Percentiles rank a stretch among this genome's conserved stretches.
Evolutionary conservation across 1,140 invertebrate genomes (phyloP).

Genomic region (Neodiprion fabricii): DNA sequence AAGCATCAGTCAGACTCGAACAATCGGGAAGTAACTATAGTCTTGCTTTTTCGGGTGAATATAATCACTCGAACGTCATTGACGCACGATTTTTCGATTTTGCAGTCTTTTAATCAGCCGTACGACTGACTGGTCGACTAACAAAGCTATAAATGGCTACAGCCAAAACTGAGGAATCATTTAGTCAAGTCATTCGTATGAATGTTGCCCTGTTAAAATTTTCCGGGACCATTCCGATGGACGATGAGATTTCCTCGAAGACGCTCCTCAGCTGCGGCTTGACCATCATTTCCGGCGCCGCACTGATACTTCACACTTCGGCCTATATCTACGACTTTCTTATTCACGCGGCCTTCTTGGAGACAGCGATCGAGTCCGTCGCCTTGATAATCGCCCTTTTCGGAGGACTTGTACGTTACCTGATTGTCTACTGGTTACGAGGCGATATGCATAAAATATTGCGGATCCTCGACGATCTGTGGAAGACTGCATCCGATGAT

Average conservation of each 20-base stretch:
- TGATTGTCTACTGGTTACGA: constrained; percentile 27
- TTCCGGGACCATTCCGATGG: constrained; percentile 28
- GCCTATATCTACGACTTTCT: constrained; percentile 29
- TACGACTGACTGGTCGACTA: too few species aligned
- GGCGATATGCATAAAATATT: constrained; percentile 27
- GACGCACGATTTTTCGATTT: too few species aligned
- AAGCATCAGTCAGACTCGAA: not conserved
- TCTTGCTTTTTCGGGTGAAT: not conserved
- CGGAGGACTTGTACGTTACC: constrained; percentile 34
- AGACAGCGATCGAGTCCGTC: constrained; percentile 28
- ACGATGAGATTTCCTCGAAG: not conserved
- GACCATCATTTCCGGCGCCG: constrained; percentile 23
- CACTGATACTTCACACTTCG: constrained; percentile 25
- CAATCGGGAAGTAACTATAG: not conserved
- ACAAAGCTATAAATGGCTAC: not conserved
- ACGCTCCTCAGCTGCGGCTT: constrained; percentile 20
- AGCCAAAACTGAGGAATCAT: not conserved
- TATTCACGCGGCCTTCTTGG: constrained; percentile 13
- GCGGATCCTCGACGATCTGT: constrained; percentile 28
- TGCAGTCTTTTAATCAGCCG: too few species aligned
- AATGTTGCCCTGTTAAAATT: constrained; percentile 32
- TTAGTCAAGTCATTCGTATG: constrained; percentile 24
- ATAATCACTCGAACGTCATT: not conserved
- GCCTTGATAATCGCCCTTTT: constrained; percentile 35
- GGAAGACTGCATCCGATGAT: constrained; percentile 19